A percentile compares a stretch with the other conserved stretches of the same genome.
Evolutionary conservation across 2,113 vertebrate species (phyloP).

Genomic region (Eidolon helvum): DNA sequence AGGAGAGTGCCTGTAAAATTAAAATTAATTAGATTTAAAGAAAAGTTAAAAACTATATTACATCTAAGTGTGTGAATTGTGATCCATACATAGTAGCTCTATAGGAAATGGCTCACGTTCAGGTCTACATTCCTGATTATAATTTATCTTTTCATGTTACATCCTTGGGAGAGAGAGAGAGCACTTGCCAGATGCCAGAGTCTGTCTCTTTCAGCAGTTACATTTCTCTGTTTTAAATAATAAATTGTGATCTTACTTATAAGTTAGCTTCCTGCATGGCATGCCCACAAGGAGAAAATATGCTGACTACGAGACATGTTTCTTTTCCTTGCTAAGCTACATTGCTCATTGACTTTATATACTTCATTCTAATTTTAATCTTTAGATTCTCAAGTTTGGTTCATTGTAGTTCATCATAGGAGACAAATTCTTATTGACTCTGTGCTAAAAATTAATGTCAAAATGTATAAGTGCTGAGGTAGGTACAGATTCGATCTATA

Average conservation of each 20-base stretch:
- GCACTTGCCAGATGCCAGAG: not conserved
- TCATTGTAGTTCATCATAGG: not conserved
- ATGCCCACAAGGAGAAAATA: not conserved
- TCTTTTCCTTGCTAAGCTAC: not conserved
- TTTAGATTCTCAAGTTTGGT: not conserved
- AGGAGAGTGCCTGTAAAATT: not conserved
- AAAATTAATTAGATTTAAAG: not conserved
- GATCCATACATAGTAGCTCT: not conserved
- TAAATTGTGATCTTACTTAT: not conserved
- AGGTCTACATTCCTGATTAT: not conserved
- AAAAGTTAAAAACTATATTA: not conserved
- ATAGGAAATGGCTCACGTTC: not conserved
- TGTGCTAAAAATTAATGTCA: not conserved
- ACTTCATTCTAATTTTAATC: constrained; percentile 11
- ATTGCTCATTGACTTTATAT: not conserved
- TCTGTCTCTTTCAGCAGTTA: not conserved
- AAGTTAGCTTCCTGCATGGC: not conserved
- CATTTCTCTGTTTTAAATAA: constrained; percentile 13
- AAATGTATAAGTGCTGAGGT: not conserved
- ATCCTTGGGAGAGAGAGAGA: not conserved
- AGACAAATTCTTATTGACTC: not conserved
- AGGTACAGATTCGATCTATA: not conserved
- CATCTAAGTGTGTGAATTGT: not conserved
- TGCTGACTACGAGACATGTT: not conserved
- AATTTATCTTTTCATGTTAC: not conserved